Evolutionary conservation across 1,140 invertebrate genomes (phyloP), one percentile per base, ranked within the genome.

Genomic region (Daktulosphaira vitifoliae): DNA sequence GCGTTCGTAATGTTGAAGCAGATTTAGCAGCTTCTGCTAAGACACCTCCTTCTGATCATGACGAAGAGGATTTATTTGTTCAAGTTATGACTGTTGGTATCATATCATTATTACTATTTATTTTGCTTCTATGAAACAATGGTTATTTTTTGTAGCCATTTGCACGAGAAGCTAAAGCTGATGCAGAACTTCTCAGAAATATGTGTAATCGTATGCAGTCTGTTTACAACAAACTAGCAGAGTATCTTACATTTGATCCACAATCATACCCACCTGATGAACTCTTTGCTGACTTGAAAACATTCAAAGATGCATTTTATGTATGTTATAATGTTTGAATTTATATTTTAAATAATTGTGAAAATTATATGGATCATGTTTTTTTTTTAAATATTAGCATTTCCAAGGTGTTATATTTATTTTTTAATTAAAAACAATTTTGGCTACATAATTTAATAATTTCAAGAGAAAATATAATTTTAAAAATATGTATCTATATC

Each of bases 141-240:
- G 6, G 25, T 49, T 22, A 25, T 20, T 11, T 54, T 65, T 62
- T 56, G 25, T 70, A 86, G 81, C 75, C 78, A 48, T 94, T 94
- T 76, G 82, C 87, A 0, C 78, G 81, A 70, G 85, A 89, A 67
- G 92, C 92, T 0, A 80, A 87, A 20, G 83, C 90, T 66, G 89
- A 96, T 65, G 91, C 87, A 73, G 87, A 90, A 71, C 81, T 96
- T 0, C 74, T 98, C 65, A 84, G 89, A 72, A 90, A 88, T 52
- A 97, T 98, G 94, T 90, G 87, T 73, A 86, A 88, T 69, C 93
- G 96, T 74, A 93, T 98, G 88, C 90, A 93, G 67, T 81, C 78
- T 25, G 72, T 93, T 0, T 98, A 89, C 76, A 81, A 80, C 20
- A 86, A 89, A 51, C 77, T 97, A 9, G 84, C 90, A 0, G 92